These are phyloP conservation scores for Prunella himalayana DNA, from an alignment of 2,113 vertebrate genomes.

Conservation along the genomic window DNA sequence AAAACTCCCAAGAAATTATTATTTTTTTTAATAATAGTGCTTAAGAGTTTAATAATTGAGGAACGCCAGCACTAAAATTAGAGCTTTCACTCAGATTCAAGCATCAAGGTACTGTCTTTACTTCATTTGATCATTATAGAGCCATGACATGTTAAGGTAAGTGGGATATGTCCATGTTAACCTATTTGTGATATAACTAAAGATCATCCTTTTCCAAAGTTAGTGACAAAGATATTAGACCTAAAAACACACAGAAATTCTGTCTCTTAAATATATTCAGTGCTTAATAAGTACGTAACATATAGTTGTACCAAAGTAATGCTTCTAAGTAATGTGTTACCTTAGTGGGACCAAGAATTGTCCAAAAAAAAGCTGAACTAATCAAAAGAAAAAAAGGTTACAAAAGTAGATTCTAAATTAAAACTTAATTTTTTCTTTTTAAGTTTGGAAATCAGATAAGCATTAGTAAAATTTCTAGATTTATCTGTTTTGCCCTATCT, in stretches of 20 bases:
- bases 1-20: background rate
- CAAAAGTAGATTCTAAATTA: background rate
- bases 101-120: background rate
- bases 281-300: background rate
- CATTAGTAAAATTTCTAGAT: background rate
- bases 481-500: background rate
- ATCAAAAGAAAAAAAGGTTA: background rate
- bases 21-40: background rate
- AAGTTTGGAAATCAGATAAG: background rate
- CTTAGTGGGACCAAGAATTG: background rate
- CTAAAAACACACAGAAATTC: background rate
- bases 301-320: background rate
- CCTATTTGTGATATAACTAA: no score
- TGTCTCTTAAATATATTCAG: background rate
- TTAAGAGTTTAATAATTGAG: background rate
- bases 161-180: background rate
- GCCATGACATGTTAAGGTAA: background rate
- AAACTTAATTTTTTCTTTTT: background rate
- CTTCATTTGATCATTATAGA: background rate
- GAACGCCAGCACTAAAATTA: background rate
- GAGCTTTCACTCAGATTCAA: background rate
- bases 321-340: background rate
- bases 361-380: background rate
- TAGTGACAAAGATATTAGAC: background rate
- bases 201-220: background rate